Conservation (phyloP, 2,113 vertebrate species). For the Solenodon paradoxus region DNA sequence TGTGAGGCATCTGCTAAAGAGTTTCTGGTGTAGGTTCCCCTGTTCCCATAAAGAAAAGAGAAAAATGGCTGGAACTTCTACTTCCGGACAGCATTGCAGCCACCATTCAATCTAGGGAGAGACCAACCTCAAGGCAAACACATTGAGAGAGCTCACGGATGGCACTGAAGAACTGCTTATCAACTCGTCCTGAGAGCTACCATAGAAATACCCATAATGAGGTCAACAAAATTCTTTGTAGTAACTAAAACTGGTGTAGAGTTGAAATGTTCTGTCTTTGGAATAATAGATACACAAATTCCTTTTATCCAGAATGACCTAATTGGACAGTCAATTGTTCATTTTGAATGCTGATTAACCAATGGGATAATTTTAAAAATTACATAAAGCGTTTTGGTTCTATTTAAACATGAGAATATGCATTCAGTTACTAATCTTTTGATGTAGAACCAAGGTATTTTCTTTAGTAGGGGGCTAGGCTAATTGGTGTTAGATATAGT, state of each 20-base stretch:
- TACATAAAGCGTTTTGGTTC: neutral
- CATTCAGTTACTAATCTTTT: neutral
- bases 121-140: neutral
- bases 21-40: neutral
- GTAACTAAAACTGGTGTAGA: neutral
- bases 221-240: neutral
- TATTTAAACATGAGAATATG: neutral
- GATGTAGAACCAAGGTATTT: neutral
- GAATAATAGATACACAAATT: neutral
- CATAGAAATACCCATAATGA: neutral
- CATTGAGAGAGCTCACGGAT: neutral
- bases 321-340: neutral
- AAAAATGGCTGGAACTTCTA: neutral
- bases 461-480: neutral
- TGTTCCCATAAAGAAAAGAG: neutral
- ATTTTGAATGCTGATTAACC: neutral
- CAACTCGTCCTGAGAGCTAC: neutral
- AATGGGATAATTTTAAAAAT: neutral
- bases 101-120: neutral
- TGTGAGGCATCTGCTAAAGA: neutral
- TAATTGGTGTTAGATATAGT: neutral
- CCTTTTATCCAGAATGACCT: neutral
- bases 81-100: neutral
- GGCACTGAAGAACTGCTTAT: neutral
- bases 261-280: neutral